Evolutionary conservation across 2,797 vertebrate species (phyloP).

Genomic region (Sarcophilus harrisii): DNA sequence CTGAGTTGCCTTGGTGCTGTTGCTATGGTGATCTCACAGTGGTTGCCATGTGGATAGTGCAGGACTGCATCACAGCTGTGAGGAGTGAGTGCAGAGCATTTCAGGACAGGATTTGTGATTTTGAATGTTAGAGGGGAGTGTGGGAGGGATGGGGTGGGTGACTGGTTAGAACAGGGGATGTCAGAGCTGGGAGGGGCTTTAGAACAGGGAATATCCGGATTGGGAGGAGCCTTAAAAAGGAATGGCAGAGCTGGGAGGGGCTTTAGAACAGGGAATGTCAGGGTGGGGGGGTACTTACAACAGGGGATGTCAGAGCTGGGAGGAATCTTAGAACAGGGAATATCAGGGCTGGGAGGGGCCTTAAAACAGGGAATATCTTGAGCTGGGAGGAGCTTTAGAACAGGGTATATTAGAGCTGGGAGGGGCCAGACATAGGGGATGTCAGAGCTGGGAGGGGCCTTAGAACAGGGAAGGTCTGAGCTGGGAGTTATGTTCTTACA

Average conservation of each 20-base stretch:
- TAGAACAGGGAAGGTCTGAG: too few relatives aligned
- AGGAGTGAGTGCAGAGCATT: not conserved
- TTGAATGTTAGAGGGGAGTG: not conserved
- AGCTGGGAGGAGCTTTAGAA: not conserved
- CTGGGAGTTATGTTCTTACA: not conserved
- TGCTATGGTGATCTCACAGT: not conserved
- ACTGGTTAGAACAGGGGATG: too few relatives aligned
- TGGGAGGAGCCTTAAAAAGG: too few relatives aligned
- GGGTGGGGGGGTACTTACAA: too few relatives aligned
- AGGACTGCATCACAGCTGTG: not conserved
- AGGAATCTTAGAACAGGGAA: not conserved
- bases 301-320: too few relatives aligned
- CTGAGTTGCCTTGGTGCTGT: not conserved
- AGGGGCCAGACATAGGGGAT: not conserved
- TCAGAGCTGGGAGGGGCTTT: not conserved
- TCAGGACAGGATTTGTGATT: not conserved
- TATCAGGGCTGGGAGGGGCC: not conserved
- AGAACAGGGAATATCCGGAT: too few relatives aligned
- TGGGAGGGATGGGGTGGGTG: not conserved
- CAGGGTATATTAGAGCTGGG: not conserved
- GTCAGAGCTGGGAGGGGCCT: too few relatives aligned
- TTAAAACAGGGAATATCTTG: too few relatives aligned
- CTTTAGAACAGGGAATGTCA: too few relatives aligned
- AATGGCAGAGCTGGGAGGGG: too few relatives aligned
- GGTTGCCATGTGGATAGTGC: not conserved